Evolutionary conservation across 2,113 vertebrate species (phyloP).

Genomic region (Mustelus asterias): DNA sequence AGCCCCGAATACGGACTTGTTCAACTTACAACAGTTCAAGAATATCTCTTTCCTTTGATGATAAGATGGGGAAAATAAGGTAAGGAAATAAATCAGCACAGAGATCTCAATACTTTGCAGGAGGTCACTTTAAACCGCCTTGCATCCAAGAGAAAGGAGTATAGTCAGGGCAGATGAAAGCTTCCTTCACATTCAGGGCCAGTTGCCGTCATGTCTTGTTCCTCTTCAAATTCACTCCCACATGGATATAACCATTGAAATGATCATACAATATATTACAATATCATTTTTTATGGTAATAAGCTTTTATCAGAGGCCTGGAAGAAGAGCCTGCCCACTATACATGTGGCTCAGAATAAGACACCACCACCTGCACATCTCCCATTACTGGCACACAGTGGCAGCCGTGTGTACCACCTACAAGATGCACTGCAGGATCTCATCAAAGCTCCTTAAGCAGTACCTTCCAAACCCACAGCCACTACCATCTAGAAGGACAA

Average conservation of each 20-base stretch:
- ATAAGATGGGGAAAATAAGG: not conserved
- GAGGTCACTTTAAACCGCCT: not conserved
- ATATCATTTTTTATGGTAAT: not conserved
- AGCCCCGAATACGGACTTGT: not conserved
- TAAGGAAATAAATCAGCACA: not conserved
- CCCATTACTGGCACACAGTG: not conserved
- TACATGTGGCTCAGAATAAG: not conserved
- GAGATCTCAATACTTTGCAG: not conserved
- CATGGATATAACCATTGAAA: not conserved
- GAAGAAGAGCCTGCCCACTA: not conserved
- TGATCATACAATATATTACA: not conserved
- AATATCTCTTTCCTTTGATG: not conserved
- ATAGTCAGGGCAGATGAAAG: not conserved
- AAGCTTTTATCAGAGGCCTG: not conserved
- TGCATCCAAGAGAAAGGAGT: not conserved
- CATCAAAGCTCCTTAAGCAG: too few species aligned
- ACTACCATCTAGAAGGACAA: too few species aligned
- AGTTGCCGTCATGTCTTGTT: not conserved
- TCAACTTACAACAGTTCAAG: not conserved
- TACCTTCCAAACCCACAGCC: too few species aligned
- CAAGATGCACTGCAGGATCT: too few species aligned
- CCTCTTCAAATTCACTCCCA: not conserved
- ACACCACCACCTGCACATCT: not conserved
- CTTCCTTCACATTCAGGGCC: not conserved
- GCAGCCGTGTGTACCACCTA: too few species aligned